Evolutionary conservation across 1,140 invertebrate species (phyloP).

Genomic region (Chionoecetes opilio): DNA sequence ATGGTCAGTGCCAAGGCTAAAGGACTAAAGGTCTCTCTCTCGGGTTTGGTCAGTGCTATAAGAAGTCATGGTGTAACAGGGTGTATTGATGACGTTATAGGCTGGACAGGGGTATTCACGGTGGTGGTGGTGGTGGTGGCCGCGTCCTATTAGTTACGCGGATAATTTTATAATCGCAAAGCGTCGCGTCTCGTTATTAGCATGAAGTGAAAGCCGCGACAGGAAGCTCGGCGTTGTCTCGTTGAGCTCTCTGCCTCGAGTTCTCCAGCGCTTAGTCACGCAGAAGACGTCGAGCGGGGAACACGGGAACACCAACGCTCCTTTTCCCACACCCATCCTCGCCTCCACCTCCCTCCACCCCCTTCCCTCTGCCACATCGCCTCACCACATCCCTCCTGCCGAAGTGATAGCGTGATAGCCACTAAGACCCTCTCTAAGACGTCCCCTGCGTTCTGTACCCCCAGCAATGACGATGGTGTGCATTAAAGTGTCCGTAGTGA

Average conservation of each 20-base stretch:
- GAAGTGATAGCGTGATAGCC: too few species aligned
- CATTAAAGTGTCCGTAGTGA: background rate
- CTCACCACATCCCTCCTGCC: too few species aligned
- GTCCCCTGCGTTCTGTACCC: background rate
- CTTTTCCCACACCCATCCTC: background rate
- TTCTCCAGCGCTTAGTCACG: constrained; percentile 37
- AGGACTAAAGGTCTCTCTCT: too few species aligned
- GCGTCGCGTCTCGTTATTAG: constrained; percentile 23
- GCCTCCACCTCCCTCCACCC: background rate
- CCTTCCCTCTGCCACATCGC: background rate
- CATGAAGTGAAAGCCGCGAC: constrained; percentile 53
- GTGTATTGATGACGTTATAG: too few species aligned
- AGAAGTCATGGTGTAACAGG: too few species aligned
- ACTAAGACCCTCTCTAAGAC: background rate
- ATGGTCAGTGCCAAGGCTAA: background rate
- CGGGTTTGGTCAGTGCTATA: too few species aligned
- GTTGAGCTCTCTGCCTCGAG: background rate
- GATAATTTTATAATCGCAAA: too few species aligned
- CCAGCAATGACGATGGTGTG: background rate
- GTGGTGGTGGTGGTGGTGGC: too few species aligned
- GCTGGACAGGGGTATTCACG: too few species aligned
- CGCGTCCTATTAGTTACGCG: too few species aligned
- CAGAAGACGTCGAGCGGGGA: background rate
- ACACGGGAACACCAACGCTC: background rate
- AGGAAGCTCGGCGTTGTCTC: constrained; percentile 31